A percentile compares a stretch with the other conserved stretches of the same genome.
Evolutionary conservation across 2,797 vertebrate species (phyloP).

Genomic region (Gouania willdenowi): DNA sequence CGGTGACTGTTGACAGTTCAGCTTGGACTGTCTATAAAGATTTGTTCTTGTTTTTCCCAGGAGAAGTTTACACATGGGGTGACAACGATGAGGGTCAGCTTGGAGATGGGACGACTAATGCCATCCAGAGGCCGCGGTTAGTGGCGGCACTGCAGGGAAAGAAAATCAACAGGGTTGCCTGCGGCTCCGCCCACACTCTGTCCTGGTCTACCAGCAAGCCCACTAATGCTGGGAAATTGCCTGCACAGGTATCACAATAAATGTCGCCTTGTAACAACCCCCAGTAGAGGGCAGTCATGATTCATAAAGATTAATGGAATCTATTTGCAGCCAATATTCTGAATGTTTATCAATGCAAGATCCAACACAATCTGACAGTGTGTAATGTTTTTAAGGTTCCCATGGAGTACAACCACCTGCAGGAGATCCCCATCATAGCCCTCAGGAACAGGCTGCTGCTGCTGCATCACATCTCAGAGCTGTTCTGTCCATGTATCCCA

Average conservation of each 20-base stretch:
- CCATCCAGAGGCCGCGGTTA: slow-evolving; percentile 95
- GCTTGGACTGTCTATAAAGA: not conserved
- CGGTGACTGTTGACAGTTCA: too few relatives aligned
- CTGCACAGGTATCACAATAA: slow-evolving; percentile 86
- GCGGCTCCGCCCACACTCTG: slow-evolving; percentile 95
- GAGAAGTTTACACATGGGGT: slow-evolving; percentile 98
- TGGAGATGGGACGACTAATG: slow-evolving; percentile 96
- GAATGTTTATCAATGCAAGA: not conserved
- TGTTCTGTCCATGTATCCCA: slow-evolving; percentile 97
- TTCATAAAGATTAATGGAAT: not conserved
- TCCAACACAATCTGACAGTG: not conserved
- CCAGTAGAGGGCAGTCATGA: slow-evolving; percentile 50
- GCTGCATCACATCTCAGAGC: slow-evolving; percentile 95
- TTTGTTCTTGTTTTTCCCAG: too few relatives aligned
- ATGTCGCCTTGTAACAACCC: too few relatives aligned
- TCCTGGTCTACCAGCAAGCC: slow-evolving; percentile 99
- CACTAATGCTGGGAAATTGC: slow-evolving; percentile 95
- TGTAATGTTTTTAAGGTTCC: slow-evolving; percentile 79
- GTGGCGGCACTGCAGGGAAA: slow-evolving; percentile 96
- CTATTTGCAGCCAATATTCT: not conserved
- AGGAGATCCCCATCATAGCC: slow-evolving; percentile 90
- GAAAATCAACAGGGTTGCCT: slow-evolving; percentile 97
- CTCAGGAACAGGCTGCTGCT: slow-evolving; percentile 92
- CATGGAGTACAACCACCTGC: slow-evolving; percentile 98
- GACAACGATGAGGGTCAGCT: slow-evolving; percentile 98